Percentiles rank a stretch among this genome's conserved stretches.
Evolutionary conservation across 2,113 vertebrate species (phyloP).

Genomic region (Odocoileus virginianus): DNA sequence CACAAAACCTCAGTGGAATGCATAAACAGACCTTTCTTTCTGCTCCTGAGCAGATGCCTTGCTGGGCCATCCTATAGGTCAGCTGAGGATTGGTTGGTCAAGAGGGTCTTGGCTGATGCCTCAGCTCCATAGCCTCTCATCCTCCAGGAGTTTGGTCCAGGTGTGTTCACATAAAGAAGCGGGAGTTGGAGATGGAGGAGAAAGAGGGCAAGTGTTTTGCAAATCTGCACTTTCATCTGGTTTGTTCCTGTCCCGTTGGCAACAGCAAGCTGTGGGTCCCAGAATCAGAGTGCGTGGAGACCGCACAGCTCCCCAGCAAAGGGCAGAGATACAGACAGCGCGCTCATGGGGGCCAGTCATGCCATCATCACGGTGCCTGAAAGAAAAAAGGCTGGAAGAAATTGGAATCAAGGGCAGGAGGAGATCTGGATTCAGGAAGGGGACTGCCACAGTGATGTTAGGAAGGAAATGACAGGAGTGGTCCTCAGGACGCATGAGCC

Average conservation of each 20-base stretch:
- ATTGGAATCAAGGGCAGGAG: neutral
- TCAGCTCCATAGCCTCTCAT: neutral
- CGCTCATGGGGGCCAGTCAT: fast-evolving
- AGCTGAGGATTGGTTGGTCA: neutral
- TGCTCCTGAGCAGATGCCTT: neutral
- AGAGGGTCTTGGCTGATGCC: neutral
- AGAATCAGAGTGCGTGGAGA: neutral
- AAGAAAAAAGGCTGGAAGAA: neutral
- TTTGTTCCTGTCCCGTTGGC: neutral
- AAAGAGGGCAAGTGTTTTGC: neutral
- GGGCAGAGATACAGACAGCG: neutral
- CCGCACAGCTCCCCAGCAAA: neutral
- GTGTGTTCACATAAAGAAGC: neutral
- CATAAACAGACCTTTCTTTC: neutral
- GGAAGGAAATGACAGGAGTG: neutral
- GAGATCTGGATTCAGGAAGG: neutral
- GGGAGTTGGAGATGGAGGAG: neutral
- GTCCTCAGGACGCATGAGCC: neutral
- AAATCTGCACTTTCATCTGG: neutral
- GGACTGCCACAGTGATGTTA: too few species aligned
- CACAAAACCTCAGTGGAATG: neutral
- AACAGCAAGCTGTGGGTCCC: neutral
- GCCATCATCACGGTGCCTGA: neutral
- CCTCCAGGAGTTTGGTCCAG: neutral
- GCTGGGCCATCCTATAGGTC: neutral